phyloP scores from a whole-genome alignment of 2,113 vertebrate genomes.

The Eptatretus burgeri region DNA sequence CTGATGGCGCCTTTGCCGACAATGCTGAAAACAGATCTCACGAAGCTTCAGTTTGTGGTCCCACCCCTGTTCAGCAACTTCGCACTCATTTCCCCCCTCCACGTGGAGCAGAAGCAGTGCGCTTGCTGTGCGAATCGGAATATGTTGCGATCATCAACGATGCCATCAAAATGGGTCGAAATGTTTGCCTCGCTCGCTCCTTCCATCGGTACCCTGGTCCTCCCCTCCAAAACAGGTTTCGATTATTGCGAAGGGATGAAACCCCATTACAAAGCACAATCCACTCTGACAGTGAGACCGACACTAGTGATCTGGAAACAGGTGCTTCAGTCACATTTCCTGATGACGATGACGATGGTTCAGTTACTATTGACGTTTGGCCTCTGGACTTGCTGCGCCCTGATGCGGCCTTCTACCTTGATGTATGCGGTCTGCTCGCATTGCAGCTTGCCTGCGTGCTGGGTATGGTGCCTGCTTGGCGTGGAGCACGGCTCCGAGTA shows the following conservation, averaged over 20 bases:
- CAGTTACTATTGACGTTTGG: constrained; percentile 42
- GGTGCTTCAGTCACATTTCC: too few species aligned
- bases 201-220: constrained; percentile 15
- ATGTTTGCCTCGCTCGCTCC: constrained; percentile 36
- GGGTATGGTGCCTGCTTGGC: constrained; percentile 46
- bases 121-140: constrained; percentile 25
- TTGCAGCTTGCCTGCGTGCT: constrained; percentile 61
- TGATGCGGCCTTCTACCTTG: constrained; percentile 41
- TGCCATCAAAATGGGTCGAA: constrained; percentile 56
- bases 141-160: constrained; percentile 45
- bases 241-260: too few species aligned
- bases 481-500: constrained; percentile 31
- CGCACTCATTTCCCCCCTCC: constrained; percentile 18
- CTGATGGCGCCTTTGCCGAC: constrained; percentile 13
- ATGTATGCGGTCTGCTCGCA: constrained; percentile 55
- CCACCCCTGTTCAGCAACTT: background rate
- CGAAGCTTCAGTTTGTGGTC: background rate
- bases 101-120: constrained; percentile 14
- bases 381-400: constrained; percentile 47
- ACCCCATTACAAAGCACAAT: too few species aligned
- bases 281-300: too few species aligned
- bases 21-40: background rate
- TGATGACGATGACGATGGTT: constrained; percentile 19
- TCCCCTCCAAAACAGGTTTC: too few species aligned
- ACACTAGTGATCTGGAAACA: too few species aligned